These are phyloP conservation scores for Drosophila bocqueti DNA, from an alignment of 1,140 invertebrate species.

Conservation along the genomic window DNA sequence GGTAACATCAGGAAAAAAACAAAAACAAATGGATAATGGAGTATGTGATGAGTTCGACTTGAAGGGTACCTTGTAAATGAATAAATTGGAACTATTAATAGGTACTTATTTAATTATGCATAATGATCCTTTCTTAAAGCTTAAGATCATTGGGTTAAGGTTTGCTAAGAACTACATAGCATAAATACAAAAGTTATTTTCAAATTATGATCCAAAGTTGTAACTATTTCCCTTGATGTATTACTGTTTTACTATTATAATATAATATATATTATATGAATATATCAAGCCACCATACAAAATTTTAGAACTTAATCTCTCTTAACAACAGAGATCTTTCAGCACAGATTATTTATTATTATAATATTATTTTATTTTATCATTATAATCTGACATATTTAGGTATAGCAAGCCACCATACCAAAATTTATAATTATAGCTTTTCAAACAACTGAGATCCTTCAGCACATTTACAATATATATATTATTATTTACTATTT, in stretches of 20 bases:
- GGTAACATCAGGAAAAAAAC: slow-evolving; percentile 22
- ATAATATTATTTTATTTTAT: background rate
- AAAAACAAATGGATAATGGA: background rate
- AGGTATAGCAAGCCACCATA: background rate
- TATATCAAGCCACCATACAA: background rate
- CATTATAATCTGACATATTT: background rate
- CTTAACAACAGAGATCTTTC: background rate
- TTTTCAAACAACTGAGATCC: background rate
- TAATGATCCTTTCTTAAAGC: background rate
- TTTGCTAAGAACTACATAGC: background rate
- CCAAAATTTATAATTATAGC: background rate
- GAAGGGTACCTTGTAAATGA: slow-evolving; percentile 1
- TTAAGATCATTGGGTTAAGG: background rate
- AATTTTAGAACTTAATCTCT: background rate
- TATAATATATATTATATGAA: too few species aligned
- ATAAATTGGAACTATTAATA: background rate
- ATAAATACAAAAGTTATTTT: background rate
- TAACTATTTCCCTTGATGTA: background rate
- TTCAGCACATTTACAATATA: background rate
- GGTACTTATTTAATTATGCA: background rate
- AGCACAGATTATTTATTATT: background rate
- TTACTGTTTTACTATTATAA: background rate
- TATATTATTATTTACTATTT: background rate
- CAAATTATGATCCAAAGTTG: background rate
- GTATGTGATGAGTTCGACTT: background rate